phyloP scores from a whole-genome alignment of 2,113 vertebrate species.

The Scomber japonicus region DNA sequence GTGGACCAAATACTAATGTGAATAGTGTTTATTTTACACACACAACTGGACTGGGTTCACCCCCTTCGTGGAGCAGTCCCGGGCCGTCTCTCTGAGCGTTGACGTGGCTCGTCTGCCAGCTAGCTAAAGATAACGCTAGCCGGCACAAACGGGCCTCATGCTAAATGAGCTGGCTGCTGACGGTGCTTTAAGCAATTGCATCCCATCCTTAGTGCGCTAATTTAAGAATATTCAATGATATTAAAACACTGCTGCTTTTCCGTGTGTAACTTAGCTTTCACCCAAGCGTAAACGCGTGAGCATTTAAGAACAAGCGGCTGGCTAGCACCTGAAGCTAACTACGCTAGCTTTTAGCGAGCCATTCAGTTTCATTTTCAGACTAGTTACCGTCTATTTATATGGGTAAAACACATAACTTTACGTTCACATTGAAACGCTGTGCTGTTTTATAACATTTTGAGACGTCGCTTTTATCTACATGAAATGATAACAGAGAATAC shows the following conservation, averaged over 20 bases:
- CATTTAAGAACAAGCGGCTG: not conserved
- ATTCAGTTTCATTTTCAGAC: constrained; percentile 51
- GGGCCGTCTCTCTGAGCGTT: constrained; percentile 59
- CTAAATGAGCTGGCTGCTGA: constrained; percentile 19
- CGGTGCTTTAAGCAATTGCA: not conserved
- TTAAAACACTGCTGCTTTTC: not conserved
- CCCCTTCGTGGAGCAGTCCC: not conserved
- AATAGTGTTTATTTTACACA: not conserved
- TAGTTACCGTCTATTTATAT: constrained; percentile 49
- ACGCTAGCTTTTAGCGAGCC: constrained; percentile 50
- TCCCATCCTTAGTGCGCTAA: accelerated
- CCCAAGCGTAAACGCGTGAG: not conserved
- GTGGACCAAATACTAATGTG: not conserved
- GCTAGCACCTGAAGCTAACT: constrained; percentile 12
- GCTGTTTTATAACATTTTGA: too few relatives aligned
- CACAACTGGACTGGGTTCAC: not conserved
- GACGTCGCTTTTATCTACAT: accelerated
- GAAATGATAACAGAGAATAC: accelerated
- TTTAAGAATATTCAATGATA: not conserved
- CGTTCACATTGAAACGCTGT: not conserved
- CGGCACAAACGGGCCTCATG: constrained; percentile 66
- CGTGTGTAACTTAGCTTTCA: too few relatives aligned
- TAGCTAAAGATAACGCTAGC: constrained; percentile 63
- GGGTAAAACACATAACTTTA: constrained; percentile 19
- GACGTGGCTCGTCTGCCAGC: constrained; percentile 79